Conservation (phyloP, 2,797 vertebrate genomes). For the Mormyrus hasselquistii region DNA sequence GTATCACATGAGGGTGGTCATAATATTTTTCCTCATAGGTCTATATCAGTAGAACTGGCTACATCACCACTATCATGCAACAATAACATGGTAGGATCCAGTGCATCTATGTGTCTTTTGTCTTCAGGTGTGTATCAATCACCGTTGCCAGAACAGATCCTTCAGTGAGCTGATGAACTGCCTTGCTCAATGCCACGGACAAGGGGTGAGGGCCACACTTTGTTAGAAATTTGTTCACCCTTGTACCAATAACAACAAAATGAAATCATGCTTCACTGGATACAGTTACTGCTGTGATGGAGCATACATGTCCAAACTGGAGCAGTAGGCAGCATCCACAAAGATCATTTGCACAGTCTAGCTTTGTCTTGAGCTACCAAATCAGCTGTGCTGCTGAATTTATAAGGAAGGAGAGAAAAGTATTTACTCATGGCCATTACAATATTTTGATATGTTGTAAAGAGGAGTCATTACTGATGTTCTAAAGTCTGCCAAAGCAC, state of each 20-base stretch:
- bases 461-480: neutral
- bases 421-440: neutral
- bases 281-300: neutral
- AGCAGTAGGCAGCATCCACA: neutral
- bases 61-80: neutral
- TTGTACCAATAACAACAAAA: neutral
- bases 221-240: neutral
- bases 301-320: neutral
- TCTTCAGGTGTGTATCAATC: slow-evolving; percentile 80
- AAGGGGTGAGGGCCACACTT: slow-evolving; percentile 64
- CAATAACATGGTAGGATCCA: neutral
- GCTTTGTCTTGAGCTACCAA: neutral
- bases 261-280: neutral
- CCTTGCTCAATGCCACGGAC: slow-evolving; percentile 67
- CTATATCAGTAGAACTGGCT: neutral
- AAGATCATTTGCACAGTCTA: neutral
- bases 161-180: slow-evolving; percentile 75
- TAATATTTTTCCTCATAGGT: neutral
- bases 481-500: neutral
- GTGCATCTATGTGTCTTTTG: neutral
- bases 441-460: neutral
- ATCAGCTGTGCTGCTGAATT: neutral
- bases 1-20: neutral
- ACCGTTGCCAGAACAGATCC: slow-evolving; percentile 77
- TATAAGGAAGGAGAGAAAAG: neutral